Evolutionary conservation across 2,888 invertebrate species (phyloP).

Genomic region (Meta bourneti): DNA sequence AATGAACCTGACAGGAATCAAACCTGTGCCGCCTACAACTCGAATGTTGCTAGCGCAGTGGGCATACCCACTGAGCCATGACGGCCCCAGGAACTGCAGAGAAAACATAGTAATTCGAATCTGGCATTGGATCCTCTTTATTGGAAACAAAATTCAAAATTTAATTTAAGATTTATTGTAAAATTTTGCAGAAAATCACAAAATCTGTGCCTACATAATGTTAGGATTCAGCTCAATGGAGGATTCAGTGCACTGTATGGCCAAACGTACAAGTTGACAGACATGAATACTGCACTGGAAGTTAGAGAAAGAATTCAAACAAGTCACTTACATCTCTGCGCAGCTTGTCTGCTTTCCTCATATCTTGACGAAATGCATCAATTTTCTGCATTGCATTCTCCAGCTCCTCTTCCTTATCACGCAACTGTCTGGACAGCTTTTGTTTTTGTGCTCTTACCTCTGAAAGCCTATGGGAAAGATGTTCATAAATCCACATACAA

Average conservation of each 20-base stretch:
- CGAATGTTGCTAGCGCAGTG: too few relatives aligned
- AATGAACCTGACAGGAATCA: too few relatives aligned
- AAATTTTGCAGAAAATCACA: too few relatives aligned
- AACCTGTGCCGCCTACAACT: too few relatives aligned
- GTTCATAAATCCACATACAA: background rate
- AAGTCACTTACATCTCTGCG: conserved; percentile 85
- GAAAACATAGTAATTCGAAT: background rate
- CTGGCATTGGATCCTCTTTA: too few relatives aligned
- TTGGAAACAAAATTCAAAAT: too few relatives aligned
- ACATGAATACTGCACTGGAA: too few relatives aligned
- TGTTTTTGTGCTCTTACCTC: conserved; percentile 95
- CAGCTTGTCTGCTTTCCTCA: conserved; percentile 92
- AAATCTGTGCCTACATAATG: too few relatives aligned
- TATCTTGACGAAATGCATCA: conserved; percentile 92
- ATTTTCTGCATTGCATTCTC: conserved; percentile 96
- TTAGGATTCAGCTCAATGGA: background rate
- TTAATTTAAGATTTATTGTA: too few relatives aligned
- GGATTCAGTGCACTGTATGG: background rate
- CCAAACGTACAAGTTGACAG: too few relatives aligned
- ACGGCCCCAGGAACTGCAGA: background rate
- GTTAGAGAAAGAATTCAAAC: too few relatives aligned
- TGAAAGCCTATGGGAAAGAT: conserved; percentile 84
- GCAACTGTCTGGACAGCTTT: conserved; percentile 93
- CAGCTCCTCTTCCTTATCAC: conserved; percentile 97
- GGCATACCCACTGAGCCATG: too few relatives aligned